Conservation (phyloP, 2,888 invertebrate genomes). For the Mimachlamys varia region DNA sequence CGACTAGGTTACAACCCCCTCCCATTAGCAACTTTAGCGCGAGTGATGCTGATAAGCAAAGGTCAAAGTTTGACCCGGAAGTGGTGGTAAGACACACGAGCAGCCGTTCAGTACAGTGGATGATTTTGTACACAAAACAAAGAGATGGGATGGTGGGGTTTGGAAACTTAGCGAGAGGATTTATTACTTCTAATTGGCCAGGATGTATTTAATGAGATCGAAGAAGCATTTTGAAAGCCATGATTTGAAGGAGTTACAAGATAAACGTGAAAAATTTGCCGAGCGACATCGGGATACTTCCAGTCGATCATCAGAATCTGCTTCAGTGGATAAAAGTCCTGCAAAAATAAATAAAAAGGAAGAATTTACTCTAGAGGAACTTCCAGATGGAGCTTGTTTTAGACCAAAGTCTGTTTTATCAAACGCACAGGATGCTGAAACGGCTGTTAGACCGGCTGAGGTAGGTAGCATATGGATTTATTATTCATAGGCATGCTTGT, state of each 20-base stretch:
- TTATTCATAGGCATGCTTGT: constrained; percentile 32
- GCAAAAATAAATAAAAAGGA: constrained; percentile 48
- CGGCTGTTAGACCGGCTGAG: constrained; percentile 69
- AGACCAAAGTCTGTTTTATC: constrained; percentile 64
- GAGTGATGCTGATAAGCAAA: constrained; percentile 36
- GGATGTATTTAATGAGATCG: constrained; percentile 69
- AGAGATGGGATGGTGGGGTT: constrained; percentile 46
- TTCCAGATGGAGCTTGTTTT: constrained; percentile 73
- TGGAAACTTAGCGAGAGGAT: constrained; percentile 34
- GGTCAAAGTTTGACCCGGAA: constrained; percentile 59
- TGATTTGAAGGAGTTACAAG: constrained; percentile 65
- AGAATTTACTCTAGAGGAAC: constrained; percentile 61
- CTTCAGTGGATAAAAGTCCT: constrained; percentile 47
- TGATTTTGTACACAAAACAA: constrained; percentile 44
- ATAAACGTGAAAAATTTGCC: constrained; percentile 61
- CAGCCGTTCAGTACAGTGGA: constrained; percentile 38
- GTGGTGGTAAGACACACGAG: constrained; percentile 54
- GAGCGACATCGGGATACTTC: constrained; percentile 57
- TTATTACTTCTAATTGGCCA: constrained; percentile 37
- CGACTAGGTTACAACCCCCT: not conserved
- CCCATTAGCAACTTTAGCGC: constrained; percentile 15
- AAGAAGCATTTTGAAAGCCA: constrained; percentile 67
- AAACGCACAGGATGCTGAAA: constrained; percentile 58
- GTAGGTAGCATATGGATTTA: constrained; percentile 54
- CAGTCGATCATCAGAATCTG: constrained; percentile 48